These are phyloP conservation scores for Alectoris magna DNA, from an alignment of 2,797 vertebrate species.

Conservation along the genomic window DNA sequence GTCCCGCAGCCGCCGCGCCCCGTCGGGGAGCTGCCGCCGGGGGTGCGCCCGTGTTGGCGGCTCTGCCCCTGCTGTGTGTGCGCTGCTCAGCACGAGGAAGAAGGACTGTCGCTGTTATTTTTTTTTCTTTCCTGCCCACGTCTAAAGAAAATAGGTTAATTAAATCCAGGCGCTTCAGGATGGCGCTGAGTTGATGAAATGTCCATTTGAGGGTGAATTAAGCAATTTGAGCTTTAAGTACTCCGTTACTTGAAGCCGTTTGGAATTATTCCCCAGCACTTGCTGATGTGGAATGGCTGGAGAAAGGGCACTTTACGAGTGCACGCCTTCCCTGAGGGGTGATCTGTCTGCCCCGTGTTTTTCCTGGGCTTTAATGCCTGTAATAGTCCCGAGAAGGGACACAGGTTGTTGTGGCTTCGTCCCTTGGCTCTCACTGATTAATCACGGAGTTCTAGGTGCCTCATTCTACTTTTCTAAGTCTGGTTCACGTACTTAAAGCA, in stretches of 20 bases:
- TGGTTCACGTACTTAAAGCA: background rate
- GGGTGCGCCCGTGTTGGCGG: no score
- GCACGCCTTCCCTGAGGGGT: background rate
- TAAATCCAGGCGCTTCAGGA: background rate
- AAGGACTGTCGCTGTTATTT: no score
- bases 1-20: no score
- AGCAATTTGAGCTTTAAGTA: background rate
- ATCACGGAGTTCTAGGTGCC: background rate
- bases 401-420: background rate
- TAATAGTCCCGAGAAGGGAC: background rate
- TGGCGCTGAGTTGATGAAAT: background rate
- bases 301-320: background rate
- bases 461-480: slow-evolving; percentile 18
- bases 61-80: no score
- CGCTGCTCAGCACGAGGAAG: background rate
- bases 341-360: background rate
- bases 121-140: background rate
- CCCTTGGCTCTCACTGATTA: slow-evolving; percentile 14
- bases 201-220: background rate
- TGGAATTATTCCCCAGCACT: background rate
- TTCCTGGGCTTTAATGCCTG: background rate
- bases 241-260: background rate
- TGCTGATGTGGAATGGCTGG: background rate
- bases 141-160: slow-evolving; percentile 39
- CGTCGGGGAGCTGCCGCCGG: no score